Percentiles rank a stretch among this genome's conserved stretches.
Conservation (phyloP, 2,888 invertebrate genomes). For the Sipha maydis region DNA sequence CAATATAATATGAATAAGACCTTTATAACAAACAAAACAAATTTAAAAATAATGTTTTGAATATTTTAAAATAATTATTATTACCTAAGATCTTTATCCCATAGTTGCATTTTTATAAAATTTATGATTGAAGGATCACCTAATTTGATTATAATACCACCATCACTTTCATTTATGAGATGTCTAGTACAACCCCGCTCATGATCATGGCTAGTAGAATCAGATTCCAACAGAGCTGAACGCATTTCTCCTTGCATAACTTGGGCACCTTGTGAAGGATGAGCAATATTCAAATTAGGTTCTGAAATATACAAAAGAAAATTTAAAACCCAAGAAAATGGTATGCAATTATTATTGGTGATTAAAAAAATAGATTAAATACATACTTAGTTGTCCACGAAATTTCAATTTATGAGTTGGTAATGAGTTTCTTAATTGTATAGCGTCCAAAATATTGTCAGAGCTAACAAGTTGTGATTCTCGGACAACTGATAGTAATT, state of each 20-base stretch:
- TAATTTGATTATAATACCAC: constrained; percentile 87
- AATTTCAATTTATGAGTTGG: constrained; percentile 76
- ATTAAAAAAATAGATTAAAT: background rate
- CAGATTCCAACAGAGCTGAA: constrained; percentile 88
- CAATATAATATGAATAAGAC: constrained; percentile 89
- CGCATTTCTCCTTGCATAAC: constrained; percentile 92
- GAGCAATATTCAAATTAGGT: constrained; percentile 92
- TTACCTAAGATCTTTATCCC: constrained; percentile 74
- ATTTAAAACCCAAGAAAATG: background rate
- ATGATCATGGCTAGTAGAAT: constrained; percentile 87
- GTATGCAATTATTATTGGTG: background rate
- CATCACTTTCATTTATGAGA: constrained; percentile 78
- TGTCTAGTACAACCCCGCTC: constrained; percentile 90
- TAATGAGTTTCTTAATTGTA: constrained; percentile 78
- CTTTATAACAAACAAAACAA: constrained; percentile 68
- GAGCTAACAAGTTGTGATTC: constrained; percentile 87
- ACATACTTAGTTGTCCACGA: constrained; percentile 81
- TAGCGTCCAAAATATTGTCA: constrained; percentile 93
- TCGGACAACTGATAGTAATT: constrained; percentile 88
- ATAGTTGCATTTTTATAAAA: constrained; percentile 89
- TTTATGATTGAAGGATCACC: constrained; percentile 87
- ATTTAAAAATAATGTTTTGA: background rate
- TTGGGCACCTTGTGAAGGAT: constrained; percentile 80
- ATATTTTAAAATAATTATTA: background rate
- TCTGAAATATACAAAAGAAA: constrained; percentile 70